Evolutionary conservation across 2,797 vertebrate species (phyloP).

Genomic region (Pelobates cultripes): DNA sequence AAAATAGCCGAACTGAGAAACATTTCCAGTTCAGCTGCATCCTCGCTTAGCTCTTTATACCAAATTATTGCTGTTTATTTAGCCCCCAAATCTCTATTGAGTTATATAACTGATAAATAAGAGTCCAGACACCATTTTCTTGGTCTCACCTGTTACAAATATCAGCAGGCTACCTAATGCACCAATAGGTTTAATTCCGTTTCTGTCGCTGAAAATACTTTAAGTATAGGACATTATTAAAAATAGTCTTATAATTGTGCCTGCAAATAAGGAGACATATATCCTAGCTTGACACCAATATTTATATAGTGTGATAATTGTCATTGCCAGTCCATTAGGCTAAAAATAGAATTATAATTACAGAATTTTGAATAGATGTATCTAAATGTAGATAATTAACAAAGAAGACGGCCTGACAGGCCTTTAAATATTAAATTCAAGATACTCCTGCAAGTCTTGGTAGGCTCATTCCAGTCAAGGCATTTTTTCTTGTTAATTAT

Average conservation of each 20-base stretch:
- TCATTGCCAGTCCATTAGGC: not conserved
- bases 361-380: not conserved
- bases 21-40: too few relatives aligned
- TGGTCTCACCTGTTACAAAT: too few relatives aligned
- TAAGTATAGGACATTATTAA: not conserved
- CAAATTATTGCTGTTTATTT: too few relatives aligned
- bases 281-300: constrained; percentile 5
- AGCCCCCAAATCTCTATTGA: too few relatives aligned
- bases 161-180: too few relatives aligned
- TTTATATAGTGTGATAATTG: constrained; percentile 26
- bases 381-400: constrained; percentile 25
- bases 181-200: too few relatives aligned
- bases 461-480: not conserved
- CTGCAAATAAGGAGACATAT: not conserved
- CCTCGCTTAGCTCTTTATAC: too few relatives aligned
- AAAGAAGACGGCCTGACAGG: not conserved
- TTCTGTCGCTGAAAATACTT: too few relatives aligned
- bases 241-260: not conserved
- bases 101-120: too few relatives aligned
- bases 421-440: constrained; percentile 25
- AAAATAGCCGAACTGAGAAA: too few relatives aligned
- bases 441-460: not conserved
- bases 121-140: too few relatives aligned
- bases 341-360: constrained; percentile 28
- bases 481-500: constrained; percentile 36